phyloP scores from a whole-genome alignment of 2,113 vertebrate species.

The Brachypodius melanocephalos region DNA sequence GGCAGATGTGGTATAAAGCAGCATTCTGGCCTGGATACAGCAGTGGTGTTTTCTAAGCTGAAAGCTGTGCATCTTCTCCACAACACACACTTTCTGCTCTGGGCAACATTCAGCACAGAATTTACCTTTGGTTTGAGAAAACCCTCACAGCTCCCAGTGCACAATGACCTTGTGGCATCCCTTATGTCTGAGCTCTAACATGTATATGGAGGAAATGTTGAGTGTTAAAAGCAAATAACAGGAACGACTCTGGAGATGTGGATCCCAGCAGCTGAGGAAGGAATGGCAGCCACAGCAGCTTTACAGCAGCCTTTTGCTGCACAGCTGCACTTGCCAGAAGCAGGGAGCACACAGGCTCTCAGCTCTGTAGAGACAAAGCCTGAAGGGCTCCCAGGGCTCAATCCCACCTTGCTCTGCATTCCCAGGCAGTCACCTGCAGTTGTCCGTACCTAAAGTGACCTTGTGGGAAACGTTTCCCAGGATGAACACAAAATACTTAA shows the following conservation, averaged over 20 bases:
- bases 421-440: neutral
- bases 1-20: neutral
- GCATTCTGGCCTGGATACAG: accelerated
- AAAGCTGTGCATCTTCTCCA: neutral
- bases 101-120: neutral
- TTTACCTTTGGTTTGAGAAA: neutral
- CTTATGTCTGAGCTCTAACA: accelerated
- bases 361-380: neutral
- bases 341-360: accelerated
- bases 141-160: neutral
- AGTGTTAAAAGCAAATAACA: neutral
- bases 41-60: neutral
- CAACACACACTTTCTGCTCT: neutral
- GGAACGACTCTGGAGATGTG: neutral
- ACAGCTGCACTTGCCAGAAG: neutral
- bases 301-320: neutral
- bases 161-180: accelerated
- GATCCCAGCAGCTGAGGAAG: neutral
- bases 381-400: neutral
- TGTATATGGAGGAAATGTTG: accelerated
- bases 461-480: neutral
- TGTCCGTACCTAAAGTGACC: neutral
- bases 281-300: accelerated
- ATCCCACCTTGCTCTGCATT: neutral
- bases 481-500: neutral